Evolutionary conservation across 2,113 vertebrate species (phyloP).

Genomic region (Saguinus imperator): DNA sequence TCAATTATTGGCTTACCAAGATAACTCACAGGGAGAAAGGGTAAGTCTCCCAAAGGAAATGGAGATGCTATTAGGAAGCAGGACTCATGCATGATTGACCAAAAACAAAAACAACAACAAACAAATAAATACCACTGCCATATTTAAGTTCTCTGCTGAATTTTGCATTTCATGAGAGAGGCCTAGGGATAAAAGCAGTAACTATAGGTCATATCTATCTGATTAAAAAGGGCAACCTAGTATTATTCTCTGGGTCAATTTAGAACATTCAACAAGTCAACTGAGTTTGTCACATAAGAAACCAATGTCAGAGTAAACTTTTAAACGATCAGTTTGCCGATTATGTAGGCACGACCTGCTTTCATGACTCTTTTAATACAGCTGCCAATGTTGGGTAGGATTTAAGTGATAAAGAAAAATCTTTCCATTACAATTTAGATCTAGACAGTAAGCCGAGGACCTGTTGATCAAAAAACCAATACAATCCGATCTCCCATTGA

Average conservation of each 20-base stretch:
- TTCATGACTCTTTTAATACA: neutral
- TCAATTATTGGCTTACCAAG: neutral
- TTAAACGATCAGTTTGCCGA: neutral
- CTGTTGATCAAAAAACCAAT: neutral
- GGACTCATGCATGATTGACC: neutral
- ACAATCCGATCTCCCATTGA: neutral
- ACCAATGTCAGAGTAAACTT: neutral
- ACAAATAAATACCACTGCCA: neutral
- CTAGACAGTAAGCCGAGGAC: neutral
- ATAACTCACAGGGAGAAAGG: neutral
- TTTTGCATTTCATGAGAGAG: neutral
- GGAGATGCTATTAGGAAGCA: neutral
- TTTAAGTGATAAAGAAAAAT: slow-evolving; percentile 9
- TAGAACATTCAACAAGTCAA: neutral
- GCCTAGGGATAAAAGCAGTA: neutral
- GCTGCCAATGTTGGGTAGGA: neutral
- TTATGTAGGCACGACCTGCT: neutral
- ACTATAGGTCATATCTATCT: neutral
- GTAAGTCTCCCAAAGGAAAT: neutral
- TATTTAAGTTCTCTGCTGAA: neutral
- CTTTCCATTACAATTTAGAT: slow-evolving; percentile 21
- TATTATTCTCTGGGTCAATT: neutral
- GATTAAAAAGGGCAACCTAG: neutral
- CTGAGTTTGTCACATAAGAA: neutral
- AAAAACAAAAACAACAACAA: neutral